Base-by-base conservation (phyloP, 2,797 vertebrate species). In the Podargus strigoides region DNA sequence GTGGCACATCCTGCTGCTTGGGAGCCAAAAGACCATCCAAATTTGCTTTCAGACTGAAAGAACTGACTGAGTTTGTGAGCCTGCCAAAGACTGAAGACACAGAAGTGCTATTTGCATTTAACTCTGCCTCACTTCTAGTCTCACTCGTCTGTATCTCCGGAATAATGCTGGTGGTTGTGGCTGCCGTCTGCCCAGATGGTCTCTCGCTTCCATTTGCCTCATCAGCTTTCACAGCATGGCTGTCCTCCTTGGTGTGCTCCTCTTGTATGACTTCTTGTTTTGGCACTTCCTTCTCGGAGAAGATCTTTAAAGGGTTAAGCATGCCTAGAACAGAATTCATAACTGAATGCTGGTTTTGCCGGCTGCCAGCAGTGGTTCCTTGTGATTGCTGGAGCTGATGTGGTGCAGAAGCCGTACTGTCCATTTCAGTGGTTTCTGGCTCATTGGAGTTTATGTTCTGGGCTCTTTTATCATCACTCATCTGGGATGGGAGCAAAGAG, bases 261-360 rank as follows among this genome's bases (percentile, higher is more conserved):
- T 92, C 92, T 47, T 96, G 93, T 34, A 9, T 24, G 27, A 84
- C 49, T 77, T 94, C 96, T 77, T 93, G 96, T 85, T 97, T 96
- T 28, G 92, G 91, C 83, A 85, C 79, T 20, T 96, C 97, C 85
- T 97, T 98, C 66, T 98, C 95, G 37, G 97, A 98, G 95, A 98
- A 98, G 37, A 98, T 94, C 83, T 98, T 98, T 67, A 98, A 97
- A 89, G 98, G 98, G 92, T 98, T 99, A 36, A 99, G 94, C 89
- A 98, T 98, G n/a, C 95, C 98, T 27, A 99, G 96, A 76, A 98
- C 97, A 10, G 98, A 98, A 95, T 97, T 98, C 87, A 98, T 95
- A 90, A 97, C 90, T 1, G 96, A 96, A 81, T 90, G 95, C 34
- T 98, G 97, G 91, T 94, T 96, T 90, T 98, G 90, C 49, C 59